Conservation (phyloP, 2,888 invertebrate species). For the Aelia acuminata region DNA sequence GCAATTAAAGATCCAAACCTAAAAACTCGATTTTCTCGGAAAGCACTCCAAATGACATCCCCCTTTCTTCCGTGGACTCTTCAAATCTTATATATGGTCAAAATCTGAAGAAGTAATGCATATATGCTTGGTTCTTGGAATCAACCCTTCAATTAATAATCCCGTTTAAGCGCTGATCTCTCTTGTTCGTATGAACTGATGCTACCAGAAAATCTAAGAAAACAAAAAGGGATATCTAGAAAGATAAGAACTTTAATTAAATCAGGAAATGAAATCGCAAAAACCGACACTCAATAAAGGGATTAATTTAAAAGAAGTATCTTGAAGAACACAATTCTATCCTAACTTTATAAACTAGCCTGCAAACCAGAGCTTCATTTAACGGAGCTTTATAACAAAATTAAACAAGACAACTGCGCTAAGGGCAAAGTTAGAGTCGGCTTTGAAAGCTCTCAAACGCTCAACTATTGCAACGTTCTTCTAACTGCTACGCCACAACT, state of each 20-base stretch:
- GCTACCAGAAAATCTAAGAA: not conserved
- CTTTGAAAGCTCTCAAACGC: not conserved
- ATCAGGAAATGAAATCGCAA: not conserved
- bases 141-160: too few relatives aligned
- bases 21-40: too few relatives aligned
- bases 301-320: not conserved
- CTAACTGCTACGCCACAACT: not conserved
- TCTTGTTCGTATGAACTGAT: too few relatives aligned
- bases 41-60: too few relatives aligned
- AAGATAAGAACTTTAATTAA: not conserved
- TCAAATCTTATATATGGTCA: too few relatives aligned
- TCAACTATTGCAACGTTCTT: not conserved
- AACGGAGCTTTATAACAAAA: slow-evolving; percentile 21
- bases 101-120: too few relatives aligned
- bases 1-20: too few relatives aligned
- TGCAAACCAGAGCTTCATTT: not conserved
- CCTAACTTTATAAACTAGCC: not conserved
- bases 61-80: too few relatives aligned
- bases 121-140: too few relatives aligned
- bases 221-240: not conserved
- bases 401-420: not conserved
- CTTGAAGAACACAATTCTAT: not conserved
- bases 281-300: not conserved
- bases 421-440: not conserved
- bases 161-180: too few relatives aligned